These are phyloP conservation scores for Drosophila chauvacae DNA, from an alignment of 1,140 invertebrate genomes.

Conservation along the genomic window DNA sequence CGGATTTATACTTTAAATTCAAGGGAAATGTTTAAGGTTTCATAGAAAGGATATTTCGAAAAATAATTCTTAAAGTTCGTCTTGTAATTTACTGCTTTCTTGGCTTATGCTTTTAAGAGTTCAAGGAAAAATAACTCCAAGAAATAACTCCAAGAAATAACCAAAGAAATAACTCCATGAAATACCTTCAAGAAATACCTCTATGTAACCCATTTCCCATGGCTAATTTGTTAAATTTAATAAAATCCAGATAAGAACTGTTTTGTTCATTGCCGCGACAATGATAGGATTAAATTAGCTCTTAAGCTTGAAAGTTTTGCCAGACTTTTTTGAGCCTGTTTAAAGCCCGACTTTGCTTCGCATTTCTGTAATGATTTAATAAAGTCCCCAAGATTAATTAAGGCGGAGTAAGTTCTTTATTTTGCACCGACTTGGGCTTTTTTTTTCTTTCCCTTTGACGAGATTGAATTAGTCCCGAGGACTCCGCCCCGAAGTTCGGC, in stretches of 20 bases:
- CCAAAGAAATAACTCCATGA: too few species aligned
- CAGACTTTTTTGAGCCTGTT: conserved; percentile 11
- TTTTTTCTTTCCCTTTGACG: neutral
- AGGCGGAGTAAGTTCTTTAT: conserved; percentile 30
- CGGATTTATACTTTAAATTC: neutral
- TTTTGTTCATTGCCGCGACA: neutral
- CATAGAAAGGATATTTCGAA: neutral
- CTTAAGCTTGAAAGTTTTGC: neutral
- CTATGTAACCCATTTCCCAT: too few species aligned
- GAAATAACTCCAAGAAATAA: neutral
- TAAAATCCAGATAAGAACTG: neutral
- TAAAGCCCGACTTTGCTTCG: conserved; percentile 6
- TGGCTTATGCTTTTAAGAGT: too few species aligned
- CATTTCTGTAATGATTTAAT: conserved; percentile 36
- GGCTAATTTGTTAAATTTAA: neutral
- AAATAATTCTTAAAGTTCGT: neutral
- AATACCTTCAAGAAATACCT: too few species aligned
- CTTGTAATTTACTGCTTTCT: neutral
- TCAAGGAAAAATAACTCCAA: neutral
- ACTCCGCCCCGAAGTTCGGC: neutral
- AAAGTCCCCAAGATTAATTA: conserved; percentile 42
- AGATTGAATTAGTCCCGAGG: conserved; percentile 38
- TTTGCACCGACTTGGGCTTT: conserved; percentile 24
- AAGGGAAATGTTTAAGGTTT: neutral
- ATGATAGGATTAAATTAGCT: conserved; percentile 7